Evolutionary conservation across 2,113 vertebrate genomes (phyloP), one percentile per base, ranked within the genome.

Genomic region (Eleginops maclovinus): DNA sequence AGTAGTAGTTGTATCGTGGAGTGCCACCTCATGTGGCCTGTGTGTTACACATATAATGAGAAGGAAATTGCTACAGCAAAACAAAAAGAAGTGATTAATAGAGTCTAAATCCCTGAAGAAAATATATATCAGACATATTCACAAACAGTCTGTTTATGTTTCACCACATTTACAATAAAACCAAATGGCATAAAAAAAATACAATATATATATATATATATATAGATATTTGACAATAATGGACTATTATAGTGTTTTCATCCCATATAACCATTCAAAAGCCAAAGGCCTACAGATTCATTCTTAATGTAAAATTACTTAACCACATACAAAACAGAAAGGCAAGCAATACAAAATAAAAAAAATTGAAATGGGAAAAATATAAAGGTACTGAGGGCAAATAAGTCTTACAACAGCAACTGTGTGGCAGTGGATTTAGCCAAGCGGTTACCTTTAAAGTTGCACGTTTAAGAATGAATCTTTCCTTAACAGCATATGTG

Each of bases 1-100:
- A 76, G 56, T 63, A 65, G 12, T 59, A 80, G 85, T 84, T 65
- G 87, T 24, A 72, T 56, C 13, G 79, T 81, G 67, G 75, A 81
- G 66, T 47, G 81, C 53, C 66, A 22, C 69, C 41, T 17, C 73
- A 83, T 82, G 51, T 81, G 54, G 47, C 65, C 65, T 70, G 63
- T 31, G 75, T 77, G 71, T 24, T 64, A 71, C 41, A 70, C n/a
- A 40, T 53, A 79, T 87, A 88, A 85, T 76, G 64, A 58, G 51
- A 81, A 65, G 44, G n/a, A 79, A 75, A 87, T 40, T 54, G 7
- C 6, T 44, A 54, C 75, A 31, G 41, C 5, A 19, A 55, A 55
- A 47, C 50, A 61, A 17, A 21, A 26, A 40, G 64, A 41, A 68
- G 13, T 24, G 14, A 68, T 77, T 82, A 40, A 61, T 24, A 21